These are phyloP conservation scores for Malachius bipustulatus DNA, from an alignment of 2,888 invertebrate genomes.

Conservation along the genomic window DNA sequence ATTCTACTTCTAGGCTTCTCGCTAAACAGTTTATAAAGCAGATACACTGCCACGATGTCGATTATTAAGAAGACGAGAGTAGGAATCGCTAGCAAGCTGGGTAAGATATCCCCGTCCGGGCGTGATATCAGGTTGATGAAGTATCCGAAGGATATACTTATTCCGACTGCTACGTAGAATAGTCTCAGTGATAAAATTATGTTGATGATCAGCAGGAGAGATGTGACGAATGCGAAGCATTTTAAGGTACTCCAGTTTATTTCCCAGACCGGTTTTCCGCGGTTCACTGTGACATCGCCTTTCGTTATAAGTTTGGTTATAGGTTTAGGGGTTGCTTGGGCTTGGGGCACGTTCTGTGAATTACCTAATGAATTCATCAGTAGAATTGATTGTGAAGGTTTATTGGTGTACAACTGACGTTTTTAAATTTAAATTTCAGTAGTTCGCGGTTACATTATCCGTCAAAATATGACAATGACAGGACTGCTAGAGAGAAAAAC, in stretches of 20 bases:
- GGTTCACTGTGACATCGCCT: conserved; percentile 20
- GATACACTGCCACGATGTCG: conserved; percentile 21
- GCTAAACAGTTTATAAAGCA: conserved; percentile 24
- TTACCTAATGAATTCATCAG: too few relatives aligned
- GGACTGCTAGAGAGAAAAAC: too few relatives aligned
- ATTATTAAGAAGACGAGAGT: conserved; percentile 25
- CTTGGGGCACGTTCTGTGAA: too few relatives aligned
- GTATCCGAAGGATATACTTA: conserved; percentile 27
- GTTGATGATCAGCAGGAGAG: conserved; percentile 18
- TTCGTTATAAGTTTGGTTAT: too few relatives aligned
- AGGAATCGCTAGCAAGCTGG: conserved; percentile 21
- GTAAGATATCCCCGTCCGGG: conserved; percentile 30
- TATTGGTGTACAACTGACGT: too few relatives aligned
- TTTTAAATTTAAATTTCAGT: too few relatives aligned
- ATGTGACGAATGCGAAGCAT: conserved; percentile 19
- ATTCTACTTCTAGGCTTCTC: conserved; percentile 16
- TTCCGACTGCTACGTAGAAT: conserved; percentile 24
- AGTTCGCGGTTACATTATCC: too few relatives aligned
- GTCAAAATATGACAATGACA: too few relatives aligned
- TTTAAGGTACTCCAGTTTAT: conserved; percentile 25
- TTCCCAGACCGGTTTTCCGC: conserved; percentile 25
- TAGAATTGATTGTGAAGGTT: too few relatives aligned
- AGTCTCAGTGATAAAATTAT: conserved; percentile 24
- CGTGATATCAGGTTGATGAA: conserved; percentile 32
- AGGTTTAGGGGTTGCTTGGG: too few relatives aligned